A percentile compares a stretch with the other conserved stretches of the same genome.
These are phyloP conservation scores for Aurelia sp. DNA, from an alignment of 30 jellyfish, hydroid and myxozoan species.

Conservation along the genomic window DNA sequence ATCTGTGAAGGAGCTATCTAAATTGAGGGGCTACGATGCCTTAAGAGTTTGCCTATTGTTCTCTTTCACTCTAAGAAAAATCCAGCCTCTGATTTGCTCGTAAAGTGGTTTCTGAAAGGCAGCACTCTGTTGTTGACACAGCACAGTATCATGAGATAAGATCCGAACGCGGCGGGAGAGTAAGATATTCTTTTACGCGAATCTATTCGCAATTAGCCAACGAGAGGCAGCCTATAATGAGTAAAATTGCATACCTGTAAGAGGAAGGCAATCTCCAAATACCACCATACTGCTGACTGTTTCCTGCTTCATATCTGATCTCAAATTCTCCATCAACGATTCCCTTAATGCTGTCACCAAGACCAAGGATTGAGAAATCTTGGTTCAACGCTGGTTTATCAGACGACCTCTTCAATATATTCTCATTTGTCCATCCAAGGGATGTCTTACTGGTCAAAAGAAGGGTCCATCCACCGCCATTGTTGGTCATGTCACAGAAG, in stretches of 20 bases:
- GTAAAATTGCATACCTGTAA: conserved; percentile 70
- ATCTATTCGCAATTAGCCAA: no score
- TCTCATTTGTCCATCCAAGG: conserved; percentile 78
- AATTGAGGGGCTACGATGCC: no score
- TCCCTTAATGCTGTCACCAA: conserved; percentile 82
- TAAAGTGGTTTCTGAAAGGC: no score
- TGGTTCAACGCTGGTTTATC: conserved; percentile 86
- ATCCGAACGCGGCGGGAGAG: no score
- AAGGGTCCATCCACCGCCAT: conserved; percentile 98
- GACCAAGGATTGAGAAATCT: conserved; percentile 86
- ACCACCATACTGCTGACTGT: conserved; percentile 97
- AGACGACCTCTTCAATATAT: conserved; percentile 52
- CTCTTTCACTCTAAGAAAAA: no score
- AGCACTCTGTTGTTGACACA: no score
- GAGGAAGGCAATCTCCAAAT: conserved; percentile 97
- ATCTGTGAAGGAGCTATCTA: no score
- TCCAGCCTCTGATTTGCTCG: no score
- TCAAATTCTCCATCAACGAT: conserved; percentile 87
- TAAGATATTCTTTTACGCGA: no score
- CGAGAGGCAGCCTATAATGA: no score
- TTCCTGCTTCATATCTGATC: conserved; percentile 94
- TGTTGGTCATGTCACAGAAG: conserved; percentile 93
- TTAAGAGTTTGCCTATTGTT: no score
- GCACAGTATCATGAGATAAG: no score
- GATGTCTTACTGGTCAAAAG: conserved; percentile 85